Percentiles rank a stretch among this genome's conserved stretches.
phyloP scores from a whole-genome alignment of 2,888 invertebrate species.

The Cephus pulcher region DNA sequence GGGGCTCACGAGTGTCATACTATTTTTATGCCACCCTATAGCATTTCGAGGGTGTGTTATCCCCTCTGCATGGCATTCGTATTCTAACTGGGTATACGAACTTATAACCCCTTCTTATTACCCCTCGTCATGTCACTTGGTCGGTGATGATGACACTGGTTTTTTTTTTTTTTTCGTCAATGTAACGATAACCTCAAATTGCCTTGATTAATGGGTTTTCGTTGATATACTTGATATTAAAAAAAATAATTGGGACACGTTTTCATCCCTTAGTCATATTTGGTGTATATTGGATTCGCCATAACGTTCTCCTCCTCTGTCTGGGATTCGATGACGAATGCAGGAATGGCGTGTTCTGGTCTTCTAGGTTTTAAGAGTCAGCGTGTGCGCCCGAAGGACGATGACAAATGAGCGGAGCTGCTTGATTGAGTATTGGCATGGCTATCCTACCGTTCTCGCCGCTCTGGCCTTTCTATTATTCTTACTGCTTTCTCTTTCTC shows the following conservation, averaged over 20 bases:
- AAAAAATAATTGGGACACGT: neutral
- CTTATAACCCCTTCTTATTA: conserved; percentile 21
- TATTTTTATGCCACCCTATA: conserved; percentile 21
- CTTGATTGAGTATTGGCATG: conserved; percentile 62
- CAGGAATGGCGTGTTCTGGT: conserved; percentile 33
- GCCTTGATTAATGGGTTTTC: neutral
- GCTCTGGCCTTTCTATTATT: neutral
- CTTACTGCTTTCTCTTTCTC: neutral
- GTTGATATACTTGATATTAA: neutral
- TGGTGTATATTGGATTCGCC: neutral
- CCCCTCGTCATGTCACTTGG: conserved; percentile 19
- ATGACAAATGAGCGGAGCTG: conserved; percentile 57
- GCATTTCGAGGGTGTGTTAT: conserved; percentile 22
- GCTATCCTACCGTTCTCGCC: conserved; percentile 13
- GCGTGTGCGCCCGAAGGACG: conserved; percentile 18
- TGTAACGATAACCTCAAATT: neutral
- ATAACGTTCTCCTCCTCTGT: neutral
- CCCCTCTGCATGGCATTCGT: neutral
- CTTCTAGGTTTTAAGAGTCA: conserved; percentile 16
- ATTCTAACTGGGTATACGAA: conserved; percentile 12
- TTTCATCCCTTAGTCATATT: neutral
- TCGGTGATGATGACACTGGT: neutral
- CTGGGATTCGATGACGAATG: conserved; percentile 37
- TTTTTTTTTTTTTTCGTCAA: neutral
- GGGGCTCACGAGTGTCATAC: conserved; percentile 14